Evolutionary conservation across 2,888 invertebrate genomes (phyloP).

Genomic region (Drosophila cracens): DNA sequence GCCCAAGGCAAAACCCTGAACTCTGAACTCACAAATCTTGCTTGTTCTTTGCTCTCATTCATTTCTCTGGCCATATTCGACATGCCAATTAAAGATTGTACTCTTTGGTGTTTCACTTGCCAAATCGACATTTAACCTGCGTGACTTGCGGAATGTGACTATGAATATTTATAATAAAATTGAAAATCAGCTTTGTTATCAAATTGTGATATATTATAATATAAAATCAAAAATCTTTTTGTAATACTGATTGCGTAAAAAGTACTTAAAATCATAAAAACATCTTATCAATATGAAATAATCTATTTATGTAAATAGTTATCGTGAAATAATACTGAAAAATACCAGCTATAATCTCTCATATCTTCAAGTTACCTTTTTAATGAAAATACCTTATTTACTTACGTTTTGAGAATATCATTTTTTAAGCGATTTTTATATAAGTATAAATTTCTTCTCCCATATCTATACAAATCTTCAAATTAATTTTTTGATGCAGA

Average conservation of each 20-base stretch:
- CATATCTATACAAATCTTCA: too few relatives aligned
- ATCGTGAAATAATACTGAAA: background rate
- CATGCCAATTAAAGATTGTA: conserved; percentile 20
- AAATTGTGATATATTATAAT: background rate
- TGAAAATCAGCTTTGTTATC: background rate
- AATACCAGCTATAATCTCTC: background rate
- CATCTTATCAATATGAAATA: background rate
- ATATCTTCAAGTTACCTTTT: background rate
- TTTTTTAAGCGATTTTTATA: too few relatives aligned
- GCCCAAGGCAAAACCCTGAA: conserved; percentile 6
- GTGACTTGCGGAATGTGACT: background rate
- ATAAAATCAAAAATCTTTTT: background rate
- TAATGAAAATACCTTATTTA: too few relatives aligned
- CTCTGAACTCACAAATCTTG: background rate
- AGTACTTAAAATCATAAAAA: background rate
- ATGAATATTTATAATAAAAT: background rate
- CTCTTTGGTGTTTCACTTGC: background rate
- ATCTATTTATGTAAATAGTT: background rate
- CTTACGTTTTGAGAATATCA: too few relatives aligned
- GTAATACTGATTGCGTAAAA: too few relatives aligned
- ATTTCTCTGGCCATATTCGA: conserved; percentile 4
- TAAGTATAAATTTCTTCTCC: too few relatives aligned
- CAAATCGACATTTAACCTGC: background rate
- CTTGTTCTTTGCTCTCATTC: conserved; percentile 2
- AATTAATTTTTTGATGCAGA: too few relatives aligned